These are phyloP conservation scores for Empidonax traillii DNA, from an alignment of 2,113 vertebrate genomes.

Conservation along the genomic window DNA sequence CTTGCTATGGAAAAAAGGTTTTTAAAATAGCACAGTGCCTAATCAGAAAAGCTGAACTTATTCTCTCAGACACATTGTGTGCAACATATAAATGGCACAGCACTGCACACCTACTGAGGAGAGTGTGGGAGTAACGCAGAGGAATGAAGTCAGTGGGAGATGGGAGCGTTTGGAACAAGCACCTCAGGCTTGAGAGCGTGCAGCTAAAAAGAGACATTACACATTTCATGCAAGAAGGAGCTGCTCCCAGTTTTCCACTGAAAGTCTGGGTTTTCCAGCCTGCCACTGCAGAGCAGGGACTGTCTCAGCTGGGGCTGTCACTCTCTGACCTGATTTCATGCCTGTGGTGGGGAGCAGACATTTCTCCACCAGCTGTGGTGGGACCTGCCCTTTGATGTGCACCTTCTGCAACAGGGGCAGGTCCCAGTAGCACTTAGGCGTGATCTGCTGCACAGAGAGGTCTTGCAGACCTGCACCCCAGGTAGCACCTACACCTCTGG, in stretches of 20 bases:
- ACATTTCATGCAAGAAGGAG: background rate
- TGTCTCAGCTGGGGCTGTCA: background rate
- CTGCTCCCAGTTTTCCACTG: background rate
- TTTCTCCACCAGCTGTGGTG: background rate
- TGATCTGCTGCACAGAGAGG: background rate
- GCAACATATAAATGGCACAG: slow-evolving; percentile 1
- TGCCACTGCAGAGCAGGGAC: rapidly evolving
- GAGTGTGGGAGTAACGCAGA: slow-evolving; percentile 43
- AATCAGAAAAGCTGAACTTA: slow-evolving; percentile 48
- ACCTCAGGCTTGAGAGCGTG: background rate
- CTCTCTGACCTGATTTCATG: background rate
- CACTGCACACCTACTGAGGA: background rate
- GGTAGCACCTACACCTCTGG: background rate
- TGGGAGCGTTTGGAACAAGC: slow-evolving; percentile 35
- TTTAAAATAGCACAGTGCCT: slow-evolving; percentile 38
- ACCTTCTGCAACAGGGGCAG: background rate
- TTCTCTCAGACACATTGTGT: background rate
- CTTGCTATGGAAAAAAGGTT: background rate
- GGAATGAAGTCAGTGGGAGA: slow-evolving; percentile 43
- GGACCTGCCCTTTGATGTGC: background rate
- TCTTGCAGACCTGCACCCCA: background rate
- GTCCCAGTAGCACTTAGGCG: background rate
- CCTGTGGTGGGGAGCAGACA: background rate
- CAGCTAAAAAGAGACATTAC: background rate
- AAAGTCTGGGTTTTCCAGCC: background rate